A percentile compares a stretch with the other conserved stretches of the same genome.
Evolutionary conservation across 2,888 invertebrate genomes (phyloP).

Genomic region (Apotomis betuletana): DNA sequence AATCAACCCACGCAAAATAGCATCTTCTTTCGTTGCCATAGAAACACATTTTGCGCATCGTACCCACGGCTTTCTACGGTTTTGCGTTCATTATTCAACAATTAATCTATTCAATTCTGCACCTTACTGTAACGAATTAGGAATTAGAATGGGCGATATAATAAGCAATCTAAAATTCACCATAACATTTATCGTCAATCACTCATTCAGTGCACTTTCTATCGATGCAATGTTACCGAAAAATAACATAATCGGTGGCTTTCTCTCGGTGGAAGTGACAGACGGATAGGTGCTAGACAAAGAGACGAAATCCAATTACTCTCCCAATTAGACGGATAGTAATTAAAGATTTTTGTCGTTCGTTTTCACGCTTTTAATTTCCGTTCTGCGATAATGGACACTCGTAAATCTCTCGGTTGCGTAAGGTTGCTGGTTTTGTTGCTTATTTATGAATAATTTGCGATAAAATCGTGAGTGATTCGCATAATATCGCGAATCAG

Average conservation of each 20-base stretch:
- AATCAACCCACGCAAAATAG: slow-evolving; percentile 45
- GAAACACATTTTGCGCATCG: slow-evolving; percentile 43
- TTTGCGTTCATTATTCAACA: slow-evolving; percentile 38
- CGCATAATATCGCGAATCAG: too few relatives aligned
- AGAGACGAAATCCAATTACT: slow-evolving; percentile 48
- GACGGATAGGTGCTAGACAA: slow-evolving; percentile 42
- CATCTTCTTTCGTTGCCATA: slow-evolving; percentile 44
- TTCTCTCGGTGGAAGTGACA: slow-evolving; percentile 45
- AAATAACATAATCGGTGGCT: slow-evolving; percentile 49
- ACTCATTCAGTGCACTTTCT: slow-evolving; percentile 55
- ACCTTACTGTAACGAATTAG: slow-evolving; percentile 37
- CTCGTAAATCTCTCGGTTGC: slow-evolving; percentile 8
- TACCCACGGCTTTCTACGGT: slow-evolving; percentile 48
- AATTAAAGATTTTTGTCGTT: slow-evolving; percentile 47
- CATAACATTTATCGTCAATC: slow-evolving; percentile 46
- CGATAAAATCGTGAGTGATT: background rate
- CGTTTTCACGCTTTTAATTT: slow-evolving; percentile 37
- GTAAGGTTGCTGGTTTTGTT: background rate
- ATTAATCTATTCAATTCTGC: slow-evolving; percentile 47
- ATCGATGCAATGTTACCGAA: slow-evolving; percentile 54
- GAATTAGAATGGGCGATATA: slow-evolving; percentile 24
- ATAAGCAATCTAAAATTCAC: slow-evolving; percentile 29
- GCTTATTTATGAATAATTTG: background rate
- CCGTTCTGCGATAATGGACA: slow-evolving; percentile 17
- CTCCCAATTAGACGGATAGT: slow-evolving; percentile 48